Evolutionary conservation across 2,113 vertebrate genomes (phyloP), one percentile per base, ranked within the genome.

Genomic region (Platysteira castanea): DNA sequence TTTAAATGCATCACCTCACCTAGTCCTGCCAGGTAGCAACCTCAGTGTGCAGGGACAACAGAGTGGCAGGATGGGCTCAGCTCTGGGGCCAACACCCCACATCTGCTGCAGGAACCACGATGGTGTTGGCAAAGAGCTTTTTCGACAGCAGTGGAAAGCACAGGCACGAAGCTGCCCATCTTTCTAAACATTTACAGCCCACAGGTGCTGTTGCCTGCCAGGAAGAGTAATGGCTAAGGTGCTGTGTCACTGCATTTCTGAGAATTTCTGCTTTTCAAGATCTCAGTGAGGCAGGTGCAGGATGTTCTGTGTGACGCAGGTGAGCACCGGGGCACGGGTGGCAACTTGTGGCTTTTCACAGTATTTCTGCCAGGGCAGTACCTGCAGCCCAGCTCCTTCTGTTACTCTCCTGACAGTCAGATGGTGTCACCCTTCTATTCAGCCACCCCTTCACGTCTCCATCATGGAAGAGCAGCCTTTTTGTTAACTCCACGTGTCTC

Each of bases 261-360:
- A 94, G 89, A 91, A 84, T n/a, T 74, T 70, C 79, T 92, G 56
- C 14, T 1, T 4, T 84, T 70, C 13, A 39, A 67, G 54, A 59
- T 7, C 42, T 63, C 39, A n/a, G 0, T 10, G 9, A 46, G 46
- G 46, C 71, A 57, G 35, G 65, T 31, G 37, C 15, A 6, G 64
- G 46, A 17, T 70, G 65, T 44, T 60, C 73, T 71, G 27, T 5
- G 1, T 13, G 68, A 54, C 0, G 4, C 44, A 7, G 20, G 13
- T 35, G 22, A 69, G 74, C 49, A 39, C 26, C 1, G 0, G 18
- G 10, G 21, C 27, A 53, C 0, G 3, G 6, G 39, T 68, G 57
- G 27, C 50, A 75, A 37, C 31, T 5, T 67, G 77, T 28, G 64
- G 71, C 18, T 88, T 88, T 77, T 59, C 89, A 67, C 49, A 28